Evolutionary conservation across 2,113 vertebrate species (phyloP), one percentile per base, ranked within the genome.

Genomic region (Cryptomyrus ogoouensis): DNA sequence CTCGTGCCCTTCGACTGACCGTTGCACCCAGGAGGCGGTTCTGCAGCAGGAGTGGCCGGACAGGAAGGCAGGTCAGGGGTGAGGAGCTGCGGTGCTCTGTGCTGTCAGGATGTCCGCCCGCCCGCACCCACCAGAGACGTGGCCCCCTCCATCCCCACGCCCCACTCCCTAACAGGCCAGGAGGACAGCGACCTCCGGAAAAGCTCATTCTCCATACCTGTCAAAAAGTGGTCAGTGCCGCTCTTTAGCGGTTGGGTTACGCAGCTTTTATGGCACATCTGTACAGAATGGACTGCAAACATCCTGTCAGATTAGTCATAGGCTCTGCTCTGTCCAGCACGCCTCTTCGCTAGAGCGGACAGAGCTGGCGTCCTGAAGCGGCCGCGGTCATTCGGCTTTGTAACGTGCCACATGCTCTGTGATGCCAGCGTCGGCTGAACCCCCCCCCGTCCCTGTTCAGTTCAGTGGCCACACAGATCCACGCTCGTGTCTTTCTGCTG

Each of bases 1-100:
- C 87, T 91, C 7, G 88, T 92, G 89, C 89, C 91, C 15, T 66
- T 89, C 74, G 94, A 92, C 84, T 6, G 91, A 46, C 90, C 12
- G 3, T 93, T 93, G 90, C 46, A 62, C 87, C 77, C 58, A 3
- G 90, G 90, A 2, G 93, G 90, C 0, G 91, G 91, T 8, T 90
- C 95, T 95, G 91, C 19, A 62, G 19, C 56, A n/a, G 87, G 56
- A 88, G 50, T 27, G 44, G 49, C 85, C 49, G 31, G n/a, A 89
- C 27, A 62, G 88, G 21, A 83, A 31, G 53, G 27, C 77, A 39
- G 50, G 84, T 52, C 42, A 50, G 17, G 52, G 42, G 9, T 62
- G 5, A 88, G 53, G 52, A 47, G 19, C 83, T 84, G 39, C 19
- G 9, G 80, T 21, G 19, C 17, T 17, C 80, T 0, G 7, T n/a